Conservation (phyloP, 1,140 invertebrate genomes). For the Antheraea pernyi region DNA sequence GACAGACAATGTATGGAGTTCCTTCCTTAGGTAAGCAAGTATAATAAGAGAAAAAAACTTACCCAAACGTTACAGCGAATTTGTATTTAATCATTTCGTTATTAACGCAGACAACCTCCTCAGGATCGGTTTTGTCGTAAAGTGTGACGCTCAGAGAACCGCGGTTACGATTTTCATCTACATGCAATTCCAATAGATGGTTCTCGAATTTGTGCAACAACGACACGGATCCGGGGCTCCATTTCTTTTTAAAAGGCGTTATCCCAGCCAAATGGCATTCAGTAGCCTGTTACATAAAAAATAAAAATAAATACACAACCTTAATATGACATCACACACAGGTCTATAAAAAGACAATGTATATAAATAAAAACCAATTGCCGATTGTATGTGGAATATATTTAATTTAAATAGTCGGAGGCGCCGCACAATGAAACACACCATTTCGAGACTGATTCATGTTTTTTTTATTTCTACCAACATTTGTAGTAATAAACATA, state of each 20-base stretch:
- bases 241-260: constrained; percentile 59
- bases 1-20: too few species aligned
- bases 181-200: constrained; percentile 43
- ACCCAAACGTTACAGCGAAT: constrained; percentile 64
- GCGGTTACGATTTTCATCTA: constrained; percentile 50
- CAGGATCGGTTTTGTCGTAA: constrained; percentile 42
- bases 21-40: too few species aligned
- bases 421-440: too few species aligned
- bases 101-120: constrained; percentile 54
- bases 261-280: constrained; percentile 65
- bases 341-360: too few species aligned
- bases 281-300: constrained; percentile 38
- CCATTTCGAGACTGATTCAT: too few species aligned
- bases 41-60: constrained; percentile 19
- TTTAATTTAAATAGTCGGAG: too few species aligned
- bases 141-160: constrained; percentile 55
- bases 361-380: too few species aligned
- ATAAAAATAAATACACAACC: too few species aligned
- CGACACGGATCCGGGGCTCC: constrained; percentile 46
- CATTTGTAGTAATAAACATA: too few species aligned
- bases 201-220: constrained; percentile 44
- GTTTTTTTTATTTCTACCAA: too few species aligned
- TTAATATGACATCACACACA: too few species aligned
- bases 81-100: constrained; percentile 60
- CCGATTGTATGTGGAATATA: too few species aligned